Percentiles rank a stretch among this genome's conserved stretches.
phyloP scores from a whole-genome alignment of 2,113 vertebrate species.

The Haliaeetus leucogaster region DNA sequence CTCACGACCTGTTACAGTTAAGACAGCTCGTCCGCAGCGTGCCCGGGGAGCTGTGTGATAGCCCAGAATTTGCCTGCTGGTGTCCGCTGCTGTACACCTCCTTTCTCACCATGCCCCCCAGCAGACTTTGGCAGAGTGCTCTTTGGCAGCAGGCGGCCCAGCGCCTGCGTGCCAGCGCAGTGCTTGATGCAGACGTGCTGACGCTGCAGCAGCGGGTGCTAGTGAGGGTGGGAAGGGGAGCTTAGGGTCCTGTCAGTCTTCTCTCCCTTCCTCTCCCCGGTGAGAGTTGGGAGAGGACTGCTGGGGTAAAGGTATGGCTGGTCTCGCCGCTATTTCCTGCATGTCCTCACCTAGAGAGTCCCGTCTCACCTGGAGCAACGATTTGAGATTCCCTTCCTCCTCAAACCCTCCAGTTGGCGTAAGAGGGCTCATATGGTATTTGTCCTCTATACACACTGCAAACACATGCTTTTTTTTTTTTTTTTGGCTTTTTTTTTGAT shows the following conservation, averaged over 20 bases:
- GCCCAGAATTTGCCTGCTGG: neutral
- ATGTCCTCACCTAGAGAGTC: neutral
- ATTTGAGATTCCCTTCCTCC: neutral
- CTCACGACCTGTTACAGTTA: neutral
- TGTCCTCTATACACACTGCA: neutral
- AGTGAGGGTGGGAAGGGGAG: neutral
- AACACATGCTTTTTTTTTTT: neutral
- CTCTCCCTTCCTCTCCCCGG: neutral
- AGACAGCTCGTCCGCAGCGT: no score
- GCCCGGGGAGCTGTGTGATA: neutral
- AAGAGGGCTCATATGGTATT: neutral
- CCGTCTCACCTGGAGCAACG: neutral
- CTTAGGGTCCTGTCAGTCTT: neutral
- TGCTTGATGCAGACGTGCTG: neutral
- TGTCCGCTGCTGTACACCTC: fast-evolving
- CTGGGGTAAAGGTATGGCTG: neutral
- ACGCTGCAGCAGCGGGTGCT: neutral
- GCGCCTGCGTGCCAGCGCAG: fast-evolving
- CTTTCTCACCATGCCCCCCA: neutral
- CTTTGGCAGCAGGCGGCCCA: fast-evolving
- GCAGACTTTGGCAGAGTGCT: neutral
- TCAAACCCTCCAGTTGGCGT: neutral
- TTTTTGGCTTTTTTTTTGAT: neutral
- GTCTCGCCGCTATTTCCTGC: neutral
- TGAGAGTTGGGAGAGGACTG: neutral